Percentiles rank a stretch among this genome's conserved stretches.
phyloP scores from a whole-genome alignment of 2,888 invertebrate genomes.

The Trilocha varians region DNA sequence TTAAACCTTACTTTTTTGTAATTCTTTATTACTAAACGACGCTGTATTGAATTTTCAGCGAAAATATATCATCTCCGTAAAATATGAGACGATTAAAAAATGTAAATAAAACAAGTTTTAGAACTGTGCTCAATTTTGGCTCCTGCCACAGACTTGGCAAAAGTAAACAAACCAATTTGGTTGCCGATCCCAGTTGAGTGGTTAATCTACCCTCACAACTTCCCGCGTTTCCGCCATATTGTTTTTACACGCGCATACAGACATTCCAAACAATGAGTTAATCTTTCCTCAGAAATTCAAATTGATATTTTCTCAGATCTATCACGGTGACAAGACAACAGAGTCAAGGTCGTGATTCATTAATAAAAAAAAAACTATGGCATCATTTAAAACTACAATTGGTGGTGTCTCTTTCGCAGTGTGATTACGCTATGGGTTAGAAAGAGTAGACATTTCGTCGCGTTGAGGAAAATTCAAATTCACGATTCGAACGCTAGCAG shows the following conservation, averaged over 20 bases:
- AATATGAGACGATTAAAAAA: too few relatives aligned
- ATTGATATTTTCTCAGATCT: background rate
- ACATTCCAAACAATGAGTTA: background rate
- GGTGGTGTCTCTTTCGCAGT: background rate
- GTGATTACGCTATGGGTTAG: background rate
- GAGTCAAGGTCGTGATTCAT: slow-evolving; percentile 6
- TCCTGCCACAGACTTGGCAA: too few relatives aligned
- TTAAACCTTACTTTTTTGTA: too few relatives aligned
- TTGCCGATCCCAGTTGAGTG: too few relatives aligned
- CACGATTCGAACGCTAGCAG: background rate
- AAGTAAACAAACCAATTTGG: too few relatives aligned
- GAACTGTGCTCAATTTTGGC: too few relatives aligned
- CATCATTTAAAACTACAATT: slow-evolving; percentile 5
- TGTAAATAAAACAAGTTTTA: too few relatives aligned
- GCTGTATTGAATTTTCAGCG: too few relatives aligned
- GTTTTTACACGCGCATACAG: background rate
- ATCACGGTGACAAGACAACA: slow-evolving; percentile 1
- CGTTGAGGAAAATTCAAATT: background rate
- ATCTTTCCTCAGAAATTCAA: slow-evolving; percentile 3
- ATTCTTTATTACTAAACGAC: too few relatives aligned
- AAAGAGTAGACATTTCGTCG: slow-evolving; percentile 7
- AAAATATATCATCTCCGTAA: too few relatives aligned
- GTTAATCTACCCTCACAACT: too few relatives aligned
- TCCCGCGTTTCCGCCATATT: background rate
- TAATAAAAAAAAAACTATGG: slow-evolving; percentile 6